These are phyloP conservation scores for Drosophila macrospina DNA, from an alignment of 2,888 invertebrate species.

Conservation along the genomic window DNA sequence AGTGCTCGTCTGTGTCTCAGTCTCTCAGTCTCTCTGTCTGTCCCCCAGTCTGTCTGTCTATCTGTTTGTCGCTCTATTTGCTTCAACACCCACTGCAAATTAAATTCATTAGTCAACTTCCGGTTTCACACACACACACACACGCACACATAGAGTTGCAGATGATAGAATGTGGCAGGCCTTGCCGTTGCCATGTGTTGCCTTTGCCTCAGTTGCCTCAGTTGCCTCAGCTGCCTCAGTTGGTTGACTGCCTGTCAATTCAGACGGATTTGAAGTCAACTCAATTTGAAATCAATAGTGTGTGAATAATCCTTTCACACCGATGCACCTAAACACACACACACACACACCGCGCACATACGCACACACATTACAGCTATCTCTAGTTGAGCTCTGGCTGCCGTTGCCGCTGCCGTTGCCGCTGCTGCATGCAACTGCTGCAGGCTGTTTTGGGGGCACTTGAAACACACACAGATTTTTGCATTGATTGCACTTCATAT, in stretches of 20 bases:
- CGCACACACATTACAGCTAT: not conserved
- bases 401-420: conserved; percentile 1
- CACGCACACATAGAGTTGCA: conserved; percentile 5
- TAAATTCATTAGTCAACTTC: conserved; percentile 84
- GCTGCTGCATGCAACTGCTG: conserved; percentile 27
- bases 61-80: conserved; percentile 76
- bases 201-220: conserved; percentile 23
- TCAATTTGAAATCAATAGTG: conserved; percentile 86
- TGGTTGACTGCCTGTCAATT: conserved; percentile 79
- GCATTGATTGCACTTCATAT: conserved; percentile 84
- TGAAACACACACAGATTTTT: conserved; percentile 72
- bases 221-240: conserved; percentile 25
- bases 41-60: not conserved
- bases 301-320: conserved; percentile 85
- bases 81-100: conserved; percentile 83
- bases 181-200: conserved; percentile 65
- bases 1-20: not conserved
- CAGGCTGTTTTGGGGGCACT: conserved; percentile 53
- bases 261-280: conserved; percentile 84
- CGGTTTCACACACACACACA: conserved; percentile 59
- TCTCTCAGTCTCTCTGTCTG: too few species aligned
- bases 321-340: conserved; percentile 52
- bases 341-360: conserved; percentile 14
- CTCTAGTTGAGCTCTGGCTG: not conserved
- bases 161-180: conserved; percentile 9